A percentile compares a stretch with the other conserved stretches of the same genome.
Conservation (phyloP, 2,797 vertebrate species). For the Acestrorhynchus altus region DNA sequence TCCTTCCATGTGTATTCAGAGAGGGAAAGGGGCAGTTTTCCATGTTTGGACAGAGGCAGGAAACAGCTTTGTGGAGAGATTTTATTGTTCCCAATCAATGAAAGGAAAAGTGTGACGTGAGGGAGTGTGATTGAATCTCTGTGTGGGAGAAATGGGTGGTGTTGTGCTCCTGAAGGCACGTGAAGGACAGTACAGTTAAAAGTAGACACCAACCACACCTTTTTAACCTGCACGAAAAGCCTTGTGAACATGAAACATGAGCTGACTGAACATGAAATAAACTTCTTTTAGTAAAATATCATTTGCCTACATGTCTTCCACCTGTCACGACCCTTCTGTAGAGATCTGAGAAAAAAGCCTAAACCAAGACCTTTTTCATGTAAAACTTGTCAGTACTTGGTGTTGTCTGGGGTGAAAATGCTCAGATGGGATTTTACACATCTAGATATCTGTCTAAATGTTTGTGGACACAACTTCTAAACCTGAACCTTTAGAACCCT, state of each 20-base stretch:
- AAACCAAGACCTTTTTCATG: too few species aligned
- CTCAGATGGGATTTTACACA: too few species aligned
- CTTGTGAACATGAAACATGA: too few species aligned
- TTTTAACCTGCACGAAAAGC: not conserved
- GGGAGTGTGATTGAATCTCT: slow-evolving; percentile 80
- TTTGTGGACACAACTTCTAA: too few species aligned
- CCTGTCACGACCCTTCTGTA: too few species aligned
- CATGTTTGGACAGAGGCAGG: slow-evolving; percentile 74
- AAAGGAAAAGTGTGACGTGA: slow-evolving; percentile 85
- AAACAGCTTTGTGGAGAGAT: slow-evolving; percentile 79
- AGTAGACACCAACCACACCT: not conserved
- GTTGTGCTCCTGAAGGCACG: slow-evolving; percentile 68
- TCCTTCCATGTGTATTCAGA: slow-evolving; percentile 31
- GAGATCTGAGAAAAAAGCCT: too few species aligned
- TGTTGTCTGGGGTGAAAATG: too few species aligned
- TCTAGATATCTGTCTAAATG: too few species aligned
- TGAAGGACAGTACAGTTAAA: not conserved
- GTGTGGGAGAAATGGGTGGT: slow-evolving; percentile 70
- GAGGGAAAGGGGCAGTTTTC: slow-evolving; percentile 59
- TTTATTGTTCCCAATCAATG: slow-evolving; percentile 84
- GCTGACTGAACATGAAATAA: not conserved
- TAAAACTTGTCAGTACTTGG: too few species aligned
- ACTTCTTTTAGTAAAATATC: too few species aligned
- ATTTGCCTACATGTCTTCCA: too few species aligned
- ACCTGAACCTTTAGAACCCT: too few species aligned